Conservation (phyloP, 2,888 invertebrate species). For the Cheilosia impressa region DNA sequence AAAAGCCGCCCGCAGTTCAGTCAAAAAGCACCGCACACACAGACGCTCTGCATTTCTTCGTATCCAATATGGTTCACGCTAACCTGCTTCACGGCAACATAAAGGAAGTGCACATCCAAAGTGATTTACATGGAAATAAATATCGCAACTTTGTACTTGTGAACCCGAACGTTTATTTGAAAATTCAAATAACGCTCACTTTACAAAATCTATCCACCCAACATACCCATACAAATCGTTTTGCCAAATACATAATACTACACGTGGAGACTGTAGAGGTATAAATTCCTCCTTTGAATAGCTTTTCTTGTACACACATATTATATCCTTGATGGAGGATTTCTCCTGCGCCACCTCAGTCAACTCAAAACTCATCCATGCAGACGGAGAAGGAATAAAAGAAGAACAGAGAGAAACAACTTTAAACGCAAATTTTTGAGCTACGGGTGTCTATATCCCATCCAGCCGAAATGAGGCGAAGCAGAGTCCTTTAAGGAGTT, state of each 20-base stretch:
- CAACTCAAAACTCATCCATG: not conserved
- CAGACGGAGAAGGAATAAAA: slow-evolving; percentile 6
- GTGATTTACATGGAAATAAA: slow-evolving; percentile 23
- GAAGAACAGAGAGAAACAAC: slow-evolving; percentile 19
- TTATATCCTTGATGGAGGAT: slow-evolving; percentile 42
- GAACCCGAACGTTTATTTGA: not conserved
- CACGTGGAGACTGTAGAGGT: not conserved
- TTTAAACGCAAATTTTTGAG: not conserved
- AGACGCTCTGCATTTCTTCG: not conserved
- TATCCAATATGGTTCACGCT: not conserved
- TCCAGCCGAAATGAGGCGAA: slow-evolving; percentile 26
- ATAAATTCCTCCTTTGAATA: slow-evolving; percentile 32
- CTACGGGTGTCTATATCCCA: not conserved
- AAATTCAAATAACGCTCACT: slow-evolving; percentile 6
- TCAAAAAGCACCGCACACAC: not conserved
- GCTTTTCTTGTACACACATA: slow-evolving; percentile 27
- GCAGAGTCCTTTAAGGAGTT: slow-evolving; percentile 34
- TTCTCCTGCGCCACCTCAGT: not conserved
- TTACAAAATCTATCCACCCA: not conserved
- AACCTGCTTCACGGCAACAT: slow-evolving; percentile 19
- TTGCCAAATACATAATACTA: not conserved
- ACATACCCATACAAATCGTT: slow-evolving; percentile 3
- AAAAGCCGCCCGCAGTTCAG: not conserved
- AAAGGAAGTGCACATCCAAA: slow-evolving; percentile 21
- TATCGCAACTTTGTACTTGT: slow-evolving; percentile 9